A percentile compares a stretch with the other conserved stretches of the same genome.
Conservation (phyloP, 2,888 invertebrate species). For the Cantharis lateralis region DNA sequence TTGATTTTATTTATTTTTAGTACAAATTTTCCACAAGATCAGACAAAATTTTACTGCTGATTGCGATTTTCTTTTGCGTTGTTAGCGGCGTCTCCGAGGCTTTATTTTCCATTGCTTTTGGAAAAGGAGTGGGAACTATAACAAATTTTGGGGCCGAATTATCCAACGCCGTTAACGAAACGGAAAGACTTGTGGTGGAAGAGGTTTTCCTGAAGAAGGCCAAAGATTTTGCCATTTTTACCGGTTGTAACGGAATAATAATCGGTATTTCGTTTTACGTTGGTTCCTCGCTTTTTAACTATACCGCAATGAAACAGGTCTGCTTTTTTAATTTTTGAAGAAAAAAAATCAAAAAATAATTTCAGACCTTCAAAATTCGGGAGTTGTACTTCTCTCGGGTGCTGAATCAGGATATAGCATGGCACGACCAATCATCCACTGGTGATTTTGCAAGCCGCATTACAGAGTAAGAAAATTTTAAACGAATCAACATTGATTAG, state of each 20-base stretch:
- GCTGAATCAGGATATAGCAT: not conserved
- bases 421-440: not conserved
- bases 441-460: slow-evolving; percentile 10
- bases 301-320: slow-evolving; percentile 72
- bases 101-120: not conserved
- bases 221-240: not conserved
- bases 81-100: not conserved
- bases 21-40: not conserved
- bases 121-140: not conserved
- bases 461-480: slow-evolving; percentile 55
- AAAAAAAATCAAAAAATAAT: slow-evolving; percentile 22
- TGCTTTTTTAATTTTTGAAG: not conserved
- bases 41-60: not conserved
- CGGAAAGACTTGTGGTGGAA: not conserved
- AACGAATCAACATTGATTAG: not conserved
- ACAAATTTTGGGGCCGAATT: not conserved
- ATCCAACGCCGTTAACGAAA: not conserved
- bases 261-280: slow-evolving; percentile 67
- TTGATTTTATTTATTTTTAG: not conserved
- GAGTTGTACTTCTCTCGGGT: not conserved
- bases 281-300: slow-evolving; percentile 71
- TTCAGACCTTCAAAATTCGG: slow-evolving; percentile 59
- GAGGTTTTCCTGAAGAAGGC: not conserved
- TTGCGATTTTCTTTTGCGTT: not conserved
- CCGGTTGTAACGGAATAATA: not conserved